These are phyloP conservation scores for Nycticebus coucang DNA, from an alignment of 2,113 vertebrate species.

Conservation along the genomic window DNA sequence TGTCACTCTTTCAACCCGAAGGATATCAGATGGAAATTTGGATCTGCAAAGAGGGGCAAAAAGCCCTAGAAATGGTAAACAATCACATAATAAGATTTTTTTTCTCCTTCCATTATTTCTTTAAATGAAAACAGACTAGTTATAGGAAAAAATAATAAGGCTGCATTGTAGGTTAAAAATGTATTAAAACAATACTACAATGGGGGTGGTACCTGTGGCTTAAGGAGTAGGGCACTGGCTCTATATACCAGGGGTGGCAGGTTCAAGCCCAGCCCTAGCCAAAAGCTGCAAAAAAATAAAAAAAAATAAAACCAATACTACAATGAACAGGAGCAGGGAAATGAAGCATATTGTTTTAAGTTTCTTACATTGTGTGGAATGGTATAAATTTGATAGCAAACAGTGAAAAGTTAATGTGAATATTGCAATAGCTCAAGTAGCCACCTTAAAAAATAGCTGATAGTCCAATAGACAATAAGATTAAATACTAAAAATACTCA, in stretches of 20 bases:
- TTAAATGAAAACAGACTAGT: neutral
- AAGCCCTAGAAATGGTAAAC: neutral
- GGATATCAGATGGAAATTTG: neutral
- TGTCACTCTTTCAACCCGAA: neutral
- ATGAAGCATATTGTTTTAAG: neutral
- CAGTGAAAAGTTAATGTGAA: neutral
- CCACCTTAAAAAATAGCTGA: neutral
- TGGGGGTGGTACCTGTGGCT: neutral
- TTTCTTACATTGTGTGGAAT: neutral
- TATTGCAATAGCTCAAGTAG: neutral
- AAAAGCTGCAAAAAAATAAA: no score
- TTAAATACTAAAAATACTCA: neutral
- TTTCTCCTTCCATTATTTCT: neutral
- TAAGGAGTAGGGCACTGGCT: no score
- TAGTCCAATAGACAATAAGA: neutral
- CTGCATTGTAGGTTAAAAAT: neutral
- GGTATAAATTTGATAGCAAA: neutral
- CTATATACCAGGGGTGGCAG: no score
- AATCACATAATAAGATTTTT: neutral
- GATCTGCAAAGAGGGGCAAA: neutral
- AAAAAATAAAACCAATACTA: neutral
- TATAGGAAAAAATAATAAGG: neutral
- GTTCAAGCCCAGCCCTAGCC: no score
- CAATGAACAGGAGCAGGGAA: neutral
- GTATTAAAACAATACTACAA: neutral